phyloP scores from a whole-genome alignment of 2,113 vertebrate species.

The Entelurus aequoreus region DNA sequence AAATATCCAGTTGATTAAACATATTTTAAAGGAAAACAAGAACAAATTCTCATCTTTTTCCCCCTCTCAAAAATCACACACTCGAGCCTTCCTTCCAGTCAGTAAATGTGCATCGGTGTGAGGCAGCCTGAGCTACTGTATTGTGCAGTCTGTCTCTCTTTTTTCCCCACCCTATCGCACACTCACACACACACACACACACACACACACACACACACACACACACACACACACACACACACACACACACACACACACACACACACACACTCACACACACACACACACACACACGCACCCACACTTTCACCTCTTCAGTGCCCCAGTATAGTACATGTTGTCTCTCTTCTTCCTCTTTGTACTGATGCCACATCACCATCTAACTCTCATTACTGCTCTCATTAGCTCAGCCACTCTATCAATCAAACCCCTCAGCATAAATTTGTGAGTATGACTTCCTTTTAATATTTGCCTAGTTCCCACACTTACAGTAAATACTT shows the following conservation, averaged over 20 bases:
- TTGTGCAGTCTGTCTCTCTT: conserved; percentile 44
- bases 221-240: too few species aligned
- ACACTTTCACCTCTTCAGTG: conserved; percentile 54
- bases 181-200: conserved; percentile 3
- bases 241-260: too few species aligned
- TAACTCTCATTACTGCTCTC: conserved; percentile 28
- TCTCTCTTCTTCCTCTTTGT: conserved; percentile 21
- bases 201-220: too few species aligned
- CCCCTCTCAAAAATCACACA: conserved; percentile 36
- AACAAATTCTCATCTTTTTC: conserved; percentile 26
- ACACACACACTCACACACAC: too few species aligned
- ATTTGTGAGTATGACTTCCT: conserved; percentile 5
- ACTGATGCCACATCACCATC: conserved; percentile 29
- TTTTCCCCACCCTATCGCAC: conserved; percentile 31
- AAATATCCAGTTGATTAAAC: conserved; percentile 39
- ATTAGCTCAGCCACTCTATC: conserved; percentile 44
- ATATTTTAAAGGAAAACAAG: conserved; percentile 13
- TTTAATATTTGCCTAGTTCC: conserved; percentile 1
- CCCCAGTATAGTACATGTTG: conserved; percentile 24
- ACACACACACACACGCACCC: conserved; percentile 4
- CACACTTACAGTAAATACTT: conserved; percentile 11
- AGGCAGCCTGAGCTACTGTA: conserved; percentile 38
- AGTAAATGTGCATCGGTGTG: conserved; percentile 34
- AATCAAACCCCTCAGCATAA: conserved; percentile 20
- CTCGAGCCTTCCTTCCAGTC: conserved; percentile 37